Evolutionary conservation across 2,888 invertebrate genomes (phyloP), one percentile per base, ranked within the genome.

Genomic region (Oeneis ivallda): DNA sequence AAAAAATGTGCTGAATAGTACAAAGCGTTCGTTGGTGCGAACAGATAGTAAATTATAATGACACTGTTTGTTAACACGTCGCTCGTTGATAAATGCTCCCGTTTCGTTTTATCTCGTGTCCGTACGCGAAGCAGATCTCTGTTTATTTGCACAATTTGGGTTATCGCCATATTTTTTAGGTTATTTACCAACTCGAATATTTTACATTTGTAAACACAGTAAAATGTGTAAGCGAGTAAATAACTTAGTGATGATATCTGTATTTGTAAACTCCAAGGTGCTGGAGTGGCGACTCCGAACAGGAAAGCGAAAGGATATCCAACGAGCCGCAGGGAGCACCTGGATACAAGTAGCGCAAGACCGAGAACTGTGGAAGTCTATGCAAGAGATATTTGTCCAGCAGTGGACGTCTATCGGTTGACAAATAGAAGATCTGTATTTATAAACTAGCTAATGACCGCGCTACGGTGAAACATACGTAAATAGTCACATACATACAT

Each of bases 131-230:
- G 39, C 56, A 13, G 56, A 41, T 13, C 32, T 6, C 19, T 56
- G 37, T 56, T 11, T 41, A 56, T 56, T 56, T 56, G 41, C 56
- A 41, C 41, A 41, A 56, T 41, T 56, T 56, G 41, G 39, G 56
- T 56, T 56, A 56, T 56, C 56, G 56, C 19, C 13, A 41, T 41
- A 56, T 19, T 56, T 56, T 54, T 56, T 56, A 56, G 56, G 56
- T 39, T 41, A 41, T 41, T 56, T 34, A 15, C 9, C 9, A 5
- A 37, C 15, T 11, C 49, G 13, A 50, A 26, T 50, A 50, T 26
- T 50, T 50, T 26, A 50, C 49, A 19, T 47, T 47, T 50, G 26
- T 11, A 5, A 11, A 6, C 1, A 5, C 19, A n/a, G n/a, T 50
- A 26, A 26, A 50, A 50, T 50, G 49, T 26, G 49, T 26, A 50